Evolutionary conservation across 2,797 vertebrate genomes (phyloP).

Genomic region (Novumbra hubbsi): DNA sequence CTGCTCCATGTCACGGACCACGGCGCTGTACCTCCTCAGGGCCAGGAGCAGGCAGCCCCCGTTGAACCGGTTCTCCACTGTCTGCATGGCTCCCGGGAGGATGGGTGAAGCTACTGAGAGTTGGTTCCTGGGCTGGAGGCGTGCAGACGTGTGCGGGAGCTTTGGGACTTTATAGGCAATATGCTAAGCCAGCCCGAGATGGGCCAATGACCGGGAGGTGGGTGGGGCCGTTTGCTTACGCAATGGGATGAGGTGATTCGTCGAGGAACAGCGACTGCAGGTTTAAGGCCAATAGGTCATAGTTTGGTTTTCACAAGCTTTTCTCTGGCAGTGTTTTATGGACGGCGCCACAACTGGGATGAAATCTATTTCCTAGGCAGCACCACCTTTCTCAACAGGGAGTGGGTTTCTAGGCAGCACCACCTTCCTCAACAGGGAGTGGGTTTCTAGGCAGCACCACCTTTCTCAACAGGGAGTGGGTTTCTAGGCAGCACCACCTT

Average conservation of each 20-base stretch:
- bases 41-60: slow-evolving; percentile 68
- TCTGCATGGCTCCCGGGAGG: slow-evolving; percentile 70
- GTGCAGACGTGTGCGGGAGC: slow-evolving; percentile 24
- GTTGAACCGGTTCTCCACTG: slow-evolving; percentile 56
- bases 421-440: not conserved
- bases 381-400: no score
- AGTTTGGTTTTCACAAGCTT: slow-evolving; percentile 63
- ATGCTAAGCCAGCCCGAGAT: not conserved
- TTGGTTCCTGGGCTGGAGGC: slow-evolving; percentile 5
- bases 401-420: not conserved
- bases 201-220: not conserved
- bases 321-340: not conserved
- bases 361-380: not conserved
- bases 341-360: not conserved
- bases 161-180: slow-evolving; percentile 56
- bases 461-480: not conserved
- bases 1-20: slow-evolving; percentile 83
- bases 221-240: slow-evolving; percentile 37
- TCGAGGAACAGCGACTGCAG: slow-evolving; percentile 35
- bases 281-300: slow-evolving; percentile 55
- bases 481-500: not conserved
- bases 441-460: not conserved
- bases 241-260: slow-evolving; percentile 53
- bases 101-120: slow-evolving; percentile 16
- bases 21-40: slow-evolving; percentile 76